Evolutionary conservation across 2,797 vertebrate species (phyloP).

Genomic region (Lagorchestes hirsutus): DNA sequence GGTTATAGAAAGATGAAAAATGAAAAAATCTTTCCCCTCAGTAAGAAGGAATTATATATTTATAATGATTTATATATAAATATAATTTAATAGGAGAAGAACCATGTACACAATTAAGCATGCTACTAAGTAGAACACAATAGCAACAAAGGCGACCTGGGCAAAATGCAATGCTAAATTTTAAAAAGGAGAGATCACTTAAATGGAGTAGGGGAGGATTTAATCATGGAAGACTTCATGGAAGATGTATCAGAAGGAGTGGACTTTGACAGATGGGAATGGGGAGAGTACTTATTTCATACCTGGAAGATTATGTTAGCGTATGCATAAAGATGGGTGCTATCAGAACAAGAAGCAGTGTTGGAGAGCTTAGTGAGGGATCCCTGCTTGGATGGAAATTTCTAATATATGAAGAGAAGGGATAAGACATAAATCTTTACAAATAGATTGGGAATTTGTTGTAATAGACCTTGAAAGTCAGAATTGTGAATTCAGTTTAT

Average conservation of each 20-base stretch:
- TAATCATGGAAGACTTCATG: not conserved
- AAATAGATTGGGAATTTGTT: not conserved
- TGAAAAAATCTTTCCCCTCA: not conserved
- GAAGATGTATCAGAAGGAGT: not conserved
- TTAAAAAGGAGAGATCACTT: not conserved
- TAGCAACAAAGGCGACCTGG: not conserved
- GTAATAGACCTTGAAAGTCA: not conserved
- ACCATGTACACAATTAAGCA: not conserved
- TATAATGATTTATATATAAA: not conserved
- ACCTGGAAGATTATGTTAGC: not conserved
- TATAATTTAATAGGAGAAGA: not conserved
- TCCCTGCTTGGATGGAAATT: not conserved
- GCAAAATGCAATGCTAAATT: not conserved
- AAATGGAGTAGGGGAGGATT: not conserved
- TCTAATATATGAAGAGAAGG: not conserved
- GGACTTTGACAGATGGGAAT: not conserved
- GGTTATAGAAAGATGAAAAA: not conserved
- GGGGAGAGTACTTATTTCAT: not conserved
- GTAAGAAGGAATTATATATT: not conserved
- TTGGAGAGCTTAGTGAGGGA: not conserved
- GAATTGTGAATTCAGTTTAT: not conserved
- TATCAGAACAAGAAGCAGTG: not conserved
- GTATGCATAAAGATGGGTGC: not conserved
- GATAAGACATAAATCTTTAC: not conserved
- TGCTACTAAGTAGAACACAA: not conserved